Evolutionary conservation across 2,113 vertebrate genomes (phyloP).

Genomic region (Corythornis madagascariensis): DNA sequence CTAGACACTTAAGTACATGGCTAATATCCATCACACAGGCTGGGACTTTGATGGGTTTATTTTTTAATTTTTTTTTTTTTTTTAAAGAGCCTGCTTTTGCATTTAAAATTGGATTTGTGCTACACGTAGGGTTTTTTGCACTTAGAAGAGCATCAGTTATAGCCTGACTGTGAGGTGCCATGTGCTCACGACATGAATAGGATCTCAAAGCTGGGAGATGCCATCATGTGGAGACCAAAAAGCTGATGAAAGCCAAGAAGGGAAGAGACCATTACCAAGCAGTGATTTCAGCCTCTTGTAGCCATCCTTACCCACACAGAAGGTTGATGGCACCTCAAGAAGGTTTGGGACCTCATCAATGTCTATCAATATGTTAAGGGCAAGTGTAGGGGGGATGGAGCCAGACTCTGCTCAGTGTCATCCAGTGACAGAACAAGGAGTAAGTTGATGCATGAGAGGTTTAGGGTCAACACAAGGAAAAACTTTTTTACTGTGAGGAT

Average conservation of each 20-base stretch:
- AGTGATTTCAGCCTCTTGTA: neutral
- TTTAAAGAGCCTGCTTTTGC: neutral
- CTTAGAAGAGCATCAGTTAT: neutral
- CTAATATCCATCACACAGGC: neutral
- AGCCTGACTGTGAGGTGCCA: neutral
- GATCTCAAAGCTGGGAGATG: neutral
- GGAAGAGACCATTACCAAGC: neutral
- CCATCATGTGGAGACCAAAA: neutral
- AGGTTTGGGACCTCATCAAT: too few relatives aligned
- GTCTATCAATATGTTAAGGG: too few relatives aligned
- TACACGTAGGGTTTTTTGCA: neutral
- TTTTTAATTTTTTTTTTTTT: neutral
- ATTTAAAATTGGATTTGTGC: constrained; percentile 9
- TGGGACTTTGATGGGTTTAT: neutral
- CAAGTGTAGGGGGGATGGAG: too few relatives aligned
- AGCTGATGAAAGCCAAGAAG: neutral
- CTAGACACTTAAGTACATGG: constrained; percentile 5
- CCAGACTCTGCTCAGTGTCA: too few relatives aligned
- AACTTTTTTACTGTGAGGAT: too few relatives aligned
- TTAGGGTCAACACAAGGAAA: too few relatives aligned
- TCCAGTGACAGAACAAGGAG: too few relatives aligned
- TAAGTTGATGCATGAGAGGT: too few relatives aligned
- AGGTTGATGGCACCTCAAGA: neutral
- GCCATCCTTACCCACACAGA: neutral
- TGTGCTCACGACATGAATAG: neutral